Base-by-base conservation (phyloP, 2,888 invertebrate species). In the Platerodrilus igneus region DNA sequence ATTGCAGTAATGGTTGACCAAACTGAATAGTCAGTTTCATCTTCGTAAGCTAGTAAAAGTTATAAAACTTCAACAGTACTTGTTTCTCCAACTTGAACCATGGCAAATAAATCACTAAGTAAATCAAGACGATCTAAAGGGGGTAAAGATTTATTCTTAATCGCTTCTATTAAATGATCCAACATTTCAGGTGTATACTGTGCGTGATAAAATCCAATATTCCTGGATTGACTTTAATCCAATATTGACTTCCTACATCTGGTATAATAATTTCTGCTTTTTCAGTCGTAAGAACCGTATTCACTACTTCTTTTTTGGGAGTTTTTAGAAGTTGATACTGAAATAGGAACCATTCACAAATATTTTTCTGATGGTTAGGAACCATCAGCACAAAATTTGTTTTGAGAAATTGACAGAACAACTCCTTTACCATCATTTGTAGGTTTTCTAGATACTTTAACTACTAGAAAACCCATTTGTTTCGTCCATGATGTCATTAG, bases 401-500 rank as follows among this genome's bases (percentile, higher is more conserved):
- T 80, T 63, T 93, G 92, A 0, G 76, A 76, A 25, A 95, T 66
- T 3, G 75, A 77, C n/a, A 95, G 63, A 5, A 83, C 64, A 19
- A 88, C 74, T 45, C 81, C 75, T 13, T 69, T 64, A 1, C 78
- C 80, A 15, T 70, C 64, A 0, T 78, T 79, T 33, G 73, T 72
- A 59, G 82, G 80, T 52, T 74, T 73, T 14, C 50, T 53, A 26
- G 56, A 51, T 7, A 76, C 76, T 30, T 66, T 75, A 7, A 89
- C 80, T 32, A 94, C 81, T 1, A 95, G 95, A 63, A 89, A 96
- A 22, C 96, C 95, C 79, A 58, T 59, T 41, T 59, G 58, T 62
- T 89, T 87, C 1, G 95, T 96, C 97, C 97, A 99, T 11, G 90
- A 88, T 4, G 87, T 86, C 96, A 99, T 97, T 5, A 99, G 85